phyloP scores from a whole-genome alignment of 2,888 invertebrate genomes.

The Volucella inanis region DNA sequence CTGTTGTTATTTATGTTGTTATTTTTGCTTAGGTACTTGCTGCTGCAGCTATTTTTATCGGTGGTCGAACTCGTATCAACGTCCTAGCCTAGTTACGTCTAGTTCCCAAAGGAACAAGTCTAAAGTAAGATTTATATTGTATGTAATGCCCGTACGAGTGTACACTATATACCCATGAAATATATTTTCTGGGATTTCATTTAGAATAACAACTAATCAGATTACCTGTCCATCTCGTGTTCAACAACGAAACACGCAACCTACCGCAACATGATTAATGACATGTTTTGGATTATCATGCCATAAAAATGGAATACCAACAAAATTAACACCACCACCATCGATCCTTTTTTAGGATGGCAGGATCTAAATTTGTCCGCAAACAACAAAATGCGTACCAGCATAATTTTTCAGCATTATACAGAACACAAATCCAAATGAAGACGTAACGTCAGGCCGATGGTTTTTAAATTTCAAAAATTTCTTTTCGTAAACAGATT shows the following conservation, averaged over 20 bases:
- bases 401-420: slow-evolving; percentile 81
- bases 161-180: too few relatives aligned
- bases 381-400: slow-evolving; percentile 78
- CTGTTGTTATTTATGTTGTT: too few relatives aligned
- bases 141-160: too few relatives aligned
- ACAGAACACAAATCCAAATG: slow-evolving; percentile 4
- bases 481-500: slow-evolving; percentile 14
- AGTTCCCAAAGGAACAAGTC: too few relatives aligned
- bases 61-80: too few relatives aligned
- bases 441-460: slow-evolving; percentile 23
- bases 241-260: background rate
- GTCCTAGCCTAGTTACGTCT: too few relatives aligned
- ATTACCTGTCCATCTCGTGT: slow-evolving; percentile 11
- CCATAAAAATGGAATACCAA: background rate
- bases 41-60: too few relatives aligned
- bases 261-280: slow-evolving; percentile 47
- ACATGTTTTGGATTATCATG: slow-evolving; percentile 51
- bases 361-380: slow-evolving; percentile 35
- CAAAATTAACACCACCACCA: slow-evolving; percentile 27
- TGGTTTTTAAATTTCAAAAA: slow-evolving; percentile 1
- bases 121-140: too few relatives aligned
- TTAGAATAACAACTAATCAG: background rate
- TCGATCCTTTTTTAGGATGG: slow-evolving; percentile 10
- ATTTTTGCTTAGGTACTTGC: too few relatives aligned
- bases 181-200: too few relatives aligned